A percentile compares a stretch with the other conserved stretches of the same genome.
phyloP scores from a whole-genome alignment of 2,888 invertebrate genomes.

The Atethmia centrago region DNA sequence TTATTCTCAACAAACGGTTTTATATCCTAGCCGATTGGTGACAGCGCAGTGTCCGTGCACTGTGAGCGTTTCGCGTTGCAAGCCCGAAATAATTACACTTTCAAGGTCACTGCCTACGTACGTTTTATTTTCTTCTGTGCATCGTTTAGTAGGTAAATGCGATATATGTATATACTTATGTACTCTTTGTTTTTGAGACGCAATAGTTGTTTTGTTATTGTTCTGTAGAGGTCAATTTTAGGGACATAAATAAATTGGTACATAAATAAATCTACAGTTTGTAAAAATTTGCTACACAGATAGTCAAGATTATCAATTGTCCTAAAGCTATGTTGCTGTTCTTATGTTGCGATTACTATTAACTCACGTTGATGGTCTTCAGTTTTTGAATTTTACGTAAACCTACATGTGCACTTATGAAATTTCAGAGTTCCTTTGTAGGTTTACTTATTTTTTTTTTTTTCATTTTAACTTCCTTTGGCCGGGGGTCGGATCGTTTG shows the following conservation, averaged over 20 bases:
- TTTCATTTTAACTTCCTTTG: neutral
- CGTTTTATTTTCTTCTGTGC: constrained; percentile 80
- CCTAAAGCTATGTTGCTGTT: neutral
- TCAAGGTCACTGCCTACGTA: constrained; percentile 84
- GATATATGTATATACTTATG: constrained; percentile 41
- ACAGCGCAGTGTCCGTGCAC: constrained; percentile 69
- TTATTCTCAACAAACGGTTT: constrained; percentile 45
- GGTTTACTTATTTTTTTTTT: too few species aligned
- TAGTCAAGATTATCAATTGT: neutral
- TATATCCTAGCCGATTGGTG: constrained; percentile 61
- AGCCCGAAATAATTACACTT: constrained; percentile 84
- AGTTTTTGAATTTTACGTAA: neutral
- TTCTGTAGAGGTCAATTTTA: constrained; percentile 25
- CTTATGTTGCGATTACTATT: neutral
- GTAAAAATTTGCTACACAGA: neutral
- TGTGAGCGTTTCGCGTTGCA: constrained; percentile 66
- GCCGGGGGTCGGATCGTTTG: too few species aligned
- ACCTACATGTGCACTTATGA: too few species aligned
- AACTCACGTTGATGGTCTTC: neutral
- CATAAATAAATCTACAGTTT: neutral
- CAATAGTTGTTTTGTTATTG: constrained; percentile 64
- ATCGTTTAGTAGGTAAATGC: constrained; percentile 60
- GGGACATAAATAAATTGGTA: neutral
- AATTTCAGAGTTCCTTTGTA: too few species aligned
- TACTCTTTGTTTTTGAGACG: constrained; percentile 67